Evolutionary conservation across 2,797 vertebrate species (phyloP).

Genomic region (Potorous gilbertii): DNA sequence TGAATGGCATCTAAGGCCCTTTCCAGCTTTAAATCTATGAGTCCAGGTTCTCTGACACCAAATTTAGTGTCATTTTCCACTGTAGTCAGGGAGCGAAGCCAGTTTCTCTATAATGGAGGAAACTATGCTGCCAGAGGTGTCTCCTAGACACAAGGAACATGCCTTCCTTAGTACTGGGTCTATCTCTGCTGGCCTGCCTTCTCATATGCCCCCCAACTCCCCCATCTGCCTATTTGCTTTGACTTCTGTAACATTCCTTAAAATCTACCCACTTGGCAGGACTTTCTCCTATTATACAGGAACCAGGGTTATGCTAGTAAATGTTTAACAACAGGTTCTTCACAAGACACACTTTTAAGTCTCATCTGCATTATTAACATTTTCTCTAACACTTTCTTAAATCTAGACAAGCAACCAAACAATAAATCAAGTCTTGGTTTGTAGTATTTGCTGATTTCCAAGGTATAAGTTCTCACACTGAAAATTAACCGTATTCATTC

Average conservation of each 20-base stretch:
- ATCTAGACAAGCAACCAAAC: background rate
- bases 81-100: background rate
- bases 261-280: background rate
- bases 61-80: background rate
- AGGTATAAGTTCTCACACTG: background rate
- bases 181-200: background rate
- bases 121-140: background rate
- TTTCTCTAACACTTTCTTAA: background rate
- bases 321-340: background rate
- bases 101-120: background rate
- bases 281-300: background rate
- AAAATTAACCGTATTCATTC: background rate
- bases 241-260: background rate
- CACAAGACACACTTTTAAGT: background rate
- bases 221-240: background rate
- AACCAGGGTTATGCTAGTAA: background rate
- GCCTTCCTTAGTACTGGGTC: background rate
- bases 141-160: background rate
- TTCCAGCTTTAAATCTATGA: background rate
- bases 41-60: background rate
- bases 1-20: background rate
- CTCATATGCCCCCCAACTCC: background rate
- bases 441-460: background rate
- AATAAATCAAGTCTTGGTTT: background rate
- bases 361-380: background rate